Conservation (phyloP, 2,113 vertebrate species). For the Emydocephalus ijimae region DNA sequence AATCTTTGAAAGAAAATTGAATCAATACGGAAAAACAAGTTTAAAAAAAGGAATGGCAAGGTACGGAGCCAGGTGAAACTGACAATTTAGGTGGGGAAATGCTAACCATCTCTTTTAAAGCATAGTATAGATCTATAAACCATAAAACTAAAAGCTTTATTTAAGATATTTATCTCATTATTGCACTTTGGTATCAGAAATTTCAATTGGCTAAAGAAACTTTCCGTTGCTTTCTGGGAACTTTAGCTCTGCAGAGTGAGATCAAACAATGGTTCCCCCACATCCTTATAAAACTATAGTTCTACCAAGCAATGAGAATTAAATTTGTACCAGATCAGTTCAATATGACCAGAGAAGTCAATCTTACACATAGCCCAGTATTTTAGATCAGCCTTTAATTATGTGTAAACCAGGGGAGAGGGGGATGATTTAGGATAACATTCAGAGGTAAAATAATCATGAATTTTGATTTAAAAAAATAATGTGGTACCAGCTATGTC, state of each 20-base stretch:
- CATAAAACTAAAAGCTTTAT: background rate
- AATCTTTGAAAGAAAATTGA: constrained; percentile 36
- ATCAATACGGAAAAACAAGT: background rate
- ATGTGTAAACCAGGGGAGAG: background rate
- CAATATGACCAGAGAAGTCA: background rate
- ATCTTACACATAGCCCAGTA: background rate
- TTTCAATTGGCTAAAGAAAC: background rate
- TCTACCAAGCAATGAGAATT: background rate
- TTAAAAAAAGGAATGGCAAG: constrained; percentile 6
- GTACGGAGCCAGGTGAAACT: background rate
- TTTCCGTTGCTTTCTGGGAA: background rate
- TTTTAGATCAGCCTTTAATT: background rate
- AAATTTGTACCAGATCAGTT: background rate
- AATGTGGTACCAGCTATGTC: background rate
- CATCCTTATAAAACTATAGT: background rate
- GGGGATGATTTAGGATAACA: background rate
- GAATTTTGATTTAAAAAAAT: background rate
- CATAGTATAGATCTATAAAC: background rate
- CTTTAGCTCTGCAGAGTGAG: background rate
- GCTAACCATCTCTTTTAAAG: background rate
- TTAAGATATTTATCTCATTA: background rate
- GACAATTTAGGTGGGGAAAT: background rate
- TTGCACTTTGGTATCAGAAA: background rate
- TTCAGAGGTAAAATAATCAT: background rate
- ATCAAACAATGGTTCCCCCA: background rate